Percentiles rank a stretch among this genome's conserved stretches.
Evolutionary conservation across 2,797 vertebrate species (phyloP).

Genomic region (Gila robusta): DNA sequence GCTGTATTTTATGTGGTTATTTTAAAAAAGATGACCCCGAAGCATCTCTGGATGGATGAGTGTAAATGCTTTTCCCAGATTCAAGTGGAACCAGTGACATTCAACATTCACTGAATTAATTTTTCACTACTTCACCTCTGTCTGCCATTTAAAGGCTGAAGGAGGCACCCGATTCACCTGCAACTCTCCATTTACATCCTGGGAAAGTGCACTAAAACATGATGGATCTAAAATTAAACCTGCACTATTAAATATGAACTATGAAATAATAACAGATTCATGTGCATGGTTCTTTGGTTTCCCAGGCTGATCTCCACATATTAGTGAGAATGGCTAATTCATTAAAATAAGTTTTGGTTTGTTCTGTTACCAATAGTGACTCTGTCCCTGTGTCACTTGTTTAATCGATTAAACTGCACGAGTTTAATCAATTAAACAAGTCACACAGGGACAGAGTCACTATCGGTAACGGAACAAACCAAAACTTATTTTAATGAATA

Average conservation of each 20-base stretch:
- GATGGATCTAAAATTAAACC: not conserved
- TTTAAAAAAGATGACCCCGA: not conserved
- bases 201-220: constrained; percentile 5
- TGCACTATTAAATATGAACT: not conserved
- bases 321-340: not conserved
- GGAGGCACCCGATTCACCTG: not conserved
- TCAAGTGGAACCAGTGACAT: constrained; percentile 5
- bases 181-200: not conserved
- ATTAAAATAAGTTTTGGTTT: not conserved
- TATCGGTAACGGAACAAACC: too few species aligned
- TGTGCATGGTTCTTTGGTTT: not conserved
- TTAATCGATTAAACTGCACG: not conserved
- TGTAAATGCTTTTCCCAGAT: constrained; percentile 1
- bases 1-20: not conserved
- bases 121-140: not conserved
- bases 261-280: not conserved
- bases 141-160: not conserved
- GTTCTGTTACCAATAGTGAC: not conserved
- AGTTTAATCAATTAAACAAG: not conserved
- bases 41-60: not conserved
- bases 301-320: not conserved
- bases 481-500: too few species aligned
- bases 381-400: not conserved
- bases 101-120: not conserved
- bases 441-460: too few species aligned